Percentiles rank a stretch among this genome's conserved stretches.
These are phyloP conservation scores for Takifugu flavidus DNA, from an alignment of 2,113 vertebrate species.

Conservation along the genomic window DNA sequence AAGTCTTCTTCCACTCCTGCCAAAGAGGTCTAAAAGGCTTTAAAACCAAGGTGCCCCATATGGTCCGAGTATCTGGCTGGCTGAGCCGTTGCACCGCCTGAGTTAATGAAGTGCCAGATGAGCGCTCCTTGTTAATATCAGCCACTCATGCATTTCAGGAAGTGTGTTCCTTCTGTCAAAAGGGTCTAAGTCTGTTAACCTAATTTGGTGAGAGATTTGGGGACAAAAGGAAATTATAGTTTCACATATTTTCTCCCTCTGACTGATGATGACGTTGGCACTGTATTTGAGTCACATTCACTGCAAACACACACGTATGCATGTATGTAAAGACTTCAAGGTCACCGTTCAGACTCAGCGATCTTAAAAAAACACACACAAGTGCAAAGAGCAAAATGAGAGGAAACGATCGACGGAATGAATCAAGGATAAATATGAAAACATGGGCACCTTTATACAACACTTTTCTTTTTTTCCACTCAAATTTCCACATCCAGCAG, in stretches of 20 bases:
- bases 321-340: too few species aligned
- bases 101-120: constrained; percentile 61
- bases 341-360: too few species aligned
- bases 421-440: too few species aligned
- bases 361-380: too few species aligned
- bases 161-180: constrained; percentile 51
- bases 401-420: too few species aligned
- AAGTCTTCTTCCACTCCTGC: constrained; percentile 9
- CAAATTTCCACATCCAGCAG: neutral
- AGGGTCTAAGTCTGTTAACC: constrained; percentile 46
- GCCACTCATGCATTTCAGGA: constrained; percentile 71
- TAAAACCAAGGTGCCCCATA: constrained; percentile 53
- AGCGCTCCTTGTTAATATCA: constrained; percentile 71
- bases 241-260: constrained; percentile 28
- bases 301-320: too few species aligned
- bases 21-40: constrained; percentile 19
- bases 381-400: too few species aligned
- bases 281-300: too few species aligned
- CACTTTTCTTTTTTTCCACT: neutral
- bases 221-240: constrained; percentile 19
- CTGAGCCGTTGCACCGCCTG: constrained; percentile 39
- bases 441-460: neutral
- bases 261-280: constrained; percentile 31
- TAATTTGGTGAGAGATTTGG: constrained; percentile 40
- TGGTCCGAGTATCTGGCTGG: constrained; percentile 45